Conservation (phyloP, 30 jellyfish, hydroid and myxozoan genomes). For the Cassiopea xamachana region DNA sequence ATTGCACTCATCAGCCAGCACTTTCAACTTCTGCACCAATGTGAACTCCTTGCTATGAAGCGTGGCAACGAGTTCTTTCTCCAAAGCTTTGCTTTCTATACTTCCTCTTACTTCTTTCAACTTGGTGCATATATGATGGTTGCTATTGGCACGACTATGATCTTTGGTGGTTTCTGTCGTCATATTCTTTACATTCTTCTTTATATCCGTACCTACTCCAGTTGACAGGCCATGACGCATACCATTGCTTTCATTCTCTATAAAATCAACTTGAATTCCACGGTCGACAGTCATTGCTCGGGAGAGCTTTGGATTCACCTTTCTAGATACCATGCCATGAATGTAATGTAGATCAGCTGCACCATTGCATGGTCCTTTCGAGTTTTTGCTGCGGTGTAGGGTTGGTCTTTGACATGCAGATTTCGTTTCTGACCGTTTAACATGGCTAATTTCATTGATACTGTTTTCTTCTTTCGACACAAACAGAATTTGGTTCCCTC, state of each 20-base stretch:
- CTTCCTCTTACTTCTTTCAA: not conserved
- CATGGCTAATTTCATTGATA: not conserved
- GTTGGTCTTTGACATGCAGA: not conserved
- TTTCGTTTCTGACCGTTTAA: not conserved
- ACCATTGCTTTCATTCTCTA: not conserved
- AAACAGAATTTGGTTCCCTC: slow-evolving; percentile 4
- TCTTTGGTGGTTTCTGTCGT: not conserved
- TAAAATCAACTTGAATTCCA: slow-evolving; percentile 9
- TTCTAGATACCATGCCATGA: not conserved
- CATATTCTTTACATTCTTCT: not conserved
- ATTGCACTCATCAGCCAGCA: slow-evolving; percentile 17
- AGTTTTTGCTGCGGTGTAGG: not conserved
- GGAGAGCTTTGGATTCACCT: not conserved
- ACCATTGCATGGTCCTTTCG: not conserved
- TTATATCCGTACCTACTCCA: not conserved
- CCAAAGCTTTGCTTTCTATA: not conserved
- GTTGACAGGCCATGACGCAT: not conserved
- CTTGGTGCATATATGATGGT: not conserved
- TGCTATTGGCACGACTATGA: not conserved
- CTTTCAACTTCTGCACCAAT: slow-evolving; percentile 10
- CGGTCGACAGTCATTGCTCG: slow-evolving; percentile 14
- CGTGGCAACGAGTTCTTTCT: not conserved
- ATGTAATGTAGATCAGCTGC: not conserved
- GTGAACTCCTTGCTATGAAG: not conserved
- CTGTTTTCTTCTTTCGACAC: not conserved